Conservation (phyloP, 64 coral and sea anemone species). For the Acropora tenuis region DNA sequence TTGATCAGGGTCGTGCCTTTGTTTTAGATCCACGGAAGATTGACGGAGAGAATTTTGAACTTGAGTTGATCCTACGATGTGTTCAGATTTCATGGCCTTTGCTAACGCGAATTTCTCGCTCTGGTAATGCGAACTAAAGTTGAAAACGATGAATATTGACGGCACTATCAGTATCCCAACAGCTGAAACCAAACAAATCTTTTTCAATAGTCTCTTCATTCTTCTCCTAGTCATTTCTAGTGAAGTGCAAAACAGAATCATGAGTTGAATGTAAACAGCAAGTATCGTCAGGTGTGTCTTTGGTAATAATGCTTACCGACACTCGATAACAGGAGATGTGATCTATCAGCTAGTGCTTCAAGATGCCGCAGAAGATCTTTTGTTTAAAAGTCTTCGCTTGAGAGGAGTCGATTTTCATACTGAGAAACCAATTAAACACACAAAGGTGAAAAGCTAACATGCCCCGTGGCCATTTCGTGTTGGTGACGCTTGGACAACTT, state of each 20-base stretch:
- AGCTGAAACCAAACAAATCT: not conserved
- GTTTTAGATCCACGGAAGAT: too few relatives aligned
- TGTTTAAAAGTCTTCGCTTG: not conserved
- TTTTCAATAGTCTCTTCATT: slow-evolving; percentile 22
- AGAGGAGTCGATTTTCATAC: slow-evolving; percentile 16
- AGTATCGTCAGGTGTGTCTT: not conserved
- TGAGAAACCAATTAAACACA: not conserved
- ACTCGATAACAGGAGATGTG: not conserved
- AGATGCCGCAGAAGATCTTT: not conserved
- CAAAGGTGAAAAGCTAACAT: not conserved
- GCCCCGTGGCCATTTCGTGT: not conserved
- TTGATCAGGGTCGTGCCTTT: not conserved
- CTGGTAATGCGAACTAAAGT: not conserved
- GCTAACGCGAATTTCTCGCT: not conserved
- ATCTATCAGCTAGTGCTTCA: slow-evolving; percentile 14
- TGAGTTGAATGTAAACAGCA: not conserved
- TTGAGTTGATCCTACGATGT: not conserved
- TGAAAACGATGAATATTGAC: not conserved
- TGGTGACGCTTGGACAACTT: not conserved
- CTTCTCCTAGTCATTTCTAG: slow-evolving; percentile 1
- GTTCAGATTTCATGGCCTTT: not conserved
- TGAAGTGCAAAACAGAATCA: not conserved
- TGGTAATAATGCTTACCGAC: not conserved
- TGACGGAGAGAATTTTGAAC: not conserved
- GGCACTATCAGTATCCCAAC: not conserved